Evolutionary conservation across 2,113 vertebrate genomes (phyloP).

Genomic region (Propithecus coquereli): DNA sequence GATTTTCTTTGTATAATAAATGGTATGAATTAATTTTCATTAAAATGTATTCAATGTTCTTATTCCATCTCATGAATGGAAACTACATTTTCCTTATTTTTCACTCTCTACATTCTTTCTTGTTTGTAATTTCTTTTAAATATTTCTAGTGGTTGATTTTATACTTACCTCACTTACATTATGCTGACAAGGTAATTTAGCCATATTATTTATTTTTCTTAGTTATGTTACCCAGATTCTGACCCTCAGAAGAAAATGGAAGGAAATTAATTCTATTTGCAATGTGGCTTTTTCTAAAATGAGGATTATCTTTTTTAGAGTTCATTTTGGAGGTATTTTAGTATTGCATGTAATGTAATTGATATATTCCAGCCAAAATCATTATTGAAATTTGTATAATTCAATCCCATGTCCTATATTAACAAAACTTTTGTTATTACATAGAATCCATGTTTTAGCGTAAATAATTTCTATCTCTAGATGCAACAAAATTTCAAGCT

Average conservation of each 20-base stretch:
- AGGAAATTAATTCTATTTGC: background rate
- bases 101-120: background rate
- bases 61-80: background rate
- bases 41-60: background rate
- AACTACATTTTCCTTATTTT: background rate
- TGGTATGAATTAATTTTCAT: background rate
- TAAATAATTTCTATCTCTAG: background rate
- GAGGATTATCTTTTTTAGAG: background rate
- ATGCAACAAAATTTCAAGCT: background rate
- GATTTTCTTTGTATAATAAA: background rate
- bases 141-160: background rate
- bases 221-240: background rate
- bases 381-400: background rate
- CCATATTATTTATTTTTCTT: background rate
- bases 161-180: background rate
- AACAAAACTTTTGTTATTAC: background rate
- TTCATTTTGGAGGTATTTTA: background rate
- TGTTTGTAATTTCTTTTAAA: slow-evolving; percentile 13
- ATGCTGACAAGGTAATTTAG: background rate
- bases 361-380: background rate
- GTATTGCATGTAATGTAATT: background rate
- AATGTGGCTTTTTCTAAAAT: background rate
- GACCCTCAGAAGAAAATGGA: background rate
- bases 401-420: background rate
- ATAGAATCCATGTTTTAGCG: background rate